Evolutionary conservation across 1,140 invertebrate species (phyloP).

Genomic region (Andricus grossulariae): DNA sequence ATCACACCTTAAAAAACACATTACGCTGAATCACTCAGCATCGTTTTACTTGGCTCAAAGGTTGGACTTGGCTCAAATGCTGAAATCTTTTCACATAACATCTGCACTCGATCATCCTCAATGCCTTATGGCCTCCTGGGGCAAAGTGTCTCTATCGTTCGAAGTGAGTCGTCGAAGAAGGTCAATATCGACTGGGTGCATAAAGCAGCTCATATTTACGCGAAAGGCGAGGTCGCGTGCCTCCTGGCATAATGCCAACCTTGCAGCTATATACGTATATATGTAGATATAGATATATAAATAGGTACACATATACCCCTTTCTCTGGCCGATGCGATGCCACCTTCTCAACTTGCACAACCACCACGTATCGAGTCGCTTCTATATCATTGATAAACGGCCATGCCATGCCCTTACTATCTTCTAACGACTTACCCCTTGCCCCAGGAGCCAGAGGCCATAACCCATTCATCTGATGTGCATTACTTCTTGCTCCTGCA

Average conservation of each 20-base stretch:
- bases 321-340: slow-evolving; percentile 37
- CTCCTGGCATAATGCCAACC: slow-evolving; percentile 65
- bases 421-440: slow-evolving; percentile 46
- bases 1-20: too few relatives aligned
- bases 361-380: slow-evolving; percentile 55
- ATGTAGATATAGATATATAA: too few relatives aligned
- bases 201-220: slow-evolving; percentile 61
- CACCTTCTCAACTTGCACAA: slow-evolving; percentile 43
- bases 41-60: not conserved
- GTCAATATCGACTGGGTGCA: slow-evolving; percentile 47
- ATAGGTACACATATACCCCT: slow-evolving; percentile 47
- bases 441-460: slow-evolving; percentile 39
- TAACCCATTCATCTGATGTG: slow-evolving; percentile 44
- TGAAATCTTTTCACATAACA: not conserved
- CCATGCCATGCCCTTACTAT: slow-evolving; percentile 61
- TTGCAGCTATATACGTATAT: slow-evolving; percentile 26
- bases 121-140: not conserved
- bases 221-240: slow-evolving; percentile 65
- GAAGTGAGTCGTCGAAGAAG: slow-evolving; percentile 32
- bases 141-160: slow-evolving; percentile 13
- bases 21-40: not conserved
- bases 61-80: not conserved
- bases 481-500: slow-evolving; percentile 56
- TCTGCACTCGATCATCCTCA: slow-evolving; percentile 2
- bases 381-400: slow-evolving; percentile 71